Evolutionary conservation across 1,140 invertebrate species (phyloP), one percentile per base, ranked within the genome.

Genomic region (Polypedilum pembai): DNA sequence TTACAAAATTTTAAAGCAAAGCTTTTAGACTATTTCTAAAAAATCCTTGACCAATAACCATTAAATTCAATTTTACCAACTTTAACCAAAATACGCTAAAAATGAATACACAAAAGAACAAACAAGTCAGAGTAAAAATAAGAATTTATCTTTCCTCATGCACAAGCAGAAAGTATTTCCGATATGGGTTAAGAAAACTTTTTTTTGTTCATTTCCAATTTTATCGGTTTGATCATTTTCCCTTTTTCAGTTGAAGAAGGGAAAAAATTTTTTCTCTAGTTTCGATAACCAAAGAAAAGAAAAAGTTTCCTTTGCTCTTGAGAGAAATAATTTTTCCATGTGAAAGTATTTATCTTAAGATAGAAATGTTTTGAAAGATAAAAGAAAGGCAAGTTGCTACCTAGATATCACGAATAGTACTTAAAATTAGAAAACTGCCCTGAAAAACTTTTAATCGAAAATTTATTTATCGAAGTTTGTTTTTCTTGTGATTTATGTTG

Each of bases 161-260:
- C 45, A 56, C 12, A 12, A 56, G n/a, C 12, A 56, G 45, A 56
- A 56, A 56, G n/a, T 33, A 56, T 56, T 56, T 56, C 45, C 45
- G 45, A 56, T 56, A n/a, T 56, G 45, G 45, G 45, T 56, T 56
- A 15, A 56, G n/a, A 56, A 56, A 56, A 56, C 12, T 56, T 56
- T 56, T 56, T 56, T n/a, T n/a, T 10, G 12, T 56, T 12, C 8
- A 12, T n/a, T 56, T 15, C 12, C 1, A n/a, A 15, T 56, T n/a
- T 56, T n/a, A 56, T 56, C 45, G n/a, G 12, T 56, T 56, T 56
- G 45, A 56, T 56, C 45, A n/a, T 56, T 33, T 33, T 33, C 24
- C 5, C 24, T 33, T 33, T 5, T 33, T 33, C 24, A 5, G 24
- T 33, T 33, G 24, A 33, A 33, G 24, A 33, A 33, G 5, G 24